Evolutionary conservation across 2,797 vertebrate genomes (phyloP).

Genomic region (Ctenosaura bakeri): DNA sequence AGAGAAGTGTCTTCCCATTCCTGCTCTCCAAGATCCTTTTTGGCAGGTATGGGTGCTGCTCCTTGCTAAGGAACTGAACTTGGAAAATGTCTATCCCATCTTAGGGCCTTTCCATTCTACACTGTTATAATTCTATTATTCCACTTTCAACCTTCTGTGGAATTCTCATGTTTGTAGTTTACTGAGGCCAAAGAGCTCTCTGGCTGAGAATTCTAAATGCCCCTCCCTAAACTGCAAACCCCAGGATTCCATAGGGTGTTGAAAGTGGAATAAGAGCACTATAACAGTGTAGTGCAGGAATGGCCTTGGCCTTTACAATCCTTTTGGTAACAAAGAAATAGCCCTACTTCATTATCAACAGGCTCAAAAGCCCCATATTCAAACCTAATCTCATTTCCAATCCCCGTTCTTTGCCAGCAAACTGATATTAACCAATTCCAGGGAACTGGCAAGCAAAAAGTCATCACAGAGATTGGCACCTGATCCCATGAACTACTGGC

Average conservation of each 20-base stretch:
- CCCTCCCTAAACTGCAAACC: no score
- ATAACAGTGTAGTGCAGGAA: no score
- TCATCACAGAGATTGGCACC: neutral
- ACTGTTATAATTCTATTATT: no score
- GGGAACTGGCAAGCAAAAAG: neutral
- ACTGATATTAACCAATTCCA: neutral
- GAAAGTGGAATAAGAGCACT: no score
- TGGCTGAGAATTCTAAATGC: no score
- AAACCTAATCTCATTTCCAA: neutral
- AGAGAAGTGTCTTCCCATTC: neutral
- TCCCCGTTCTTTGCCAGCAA: neutral
- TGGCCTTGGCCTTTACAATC: neutral
- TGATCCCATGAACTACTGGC: neutral
- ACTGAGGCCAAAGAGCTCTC: no score
- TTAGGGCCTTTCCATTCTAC: neutral
- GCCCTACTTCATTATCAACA: neutral
- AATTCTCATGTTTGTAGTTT: no score
- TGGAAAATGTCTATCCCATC: neutral
- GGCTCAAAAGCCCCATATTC: neutral
- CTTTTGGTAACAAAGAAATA: neutral
- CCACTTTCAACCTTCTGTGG: no score
- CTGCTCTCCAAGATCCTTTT: neutral
- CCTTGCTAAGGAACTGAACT: neutral
- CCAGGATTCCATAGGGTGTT: no score
- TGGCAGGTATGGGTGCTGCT: neutral